Base-by-base conservation (phyloP, 2,888 invertebrate species). In the Oligia strigilis region DNA sequence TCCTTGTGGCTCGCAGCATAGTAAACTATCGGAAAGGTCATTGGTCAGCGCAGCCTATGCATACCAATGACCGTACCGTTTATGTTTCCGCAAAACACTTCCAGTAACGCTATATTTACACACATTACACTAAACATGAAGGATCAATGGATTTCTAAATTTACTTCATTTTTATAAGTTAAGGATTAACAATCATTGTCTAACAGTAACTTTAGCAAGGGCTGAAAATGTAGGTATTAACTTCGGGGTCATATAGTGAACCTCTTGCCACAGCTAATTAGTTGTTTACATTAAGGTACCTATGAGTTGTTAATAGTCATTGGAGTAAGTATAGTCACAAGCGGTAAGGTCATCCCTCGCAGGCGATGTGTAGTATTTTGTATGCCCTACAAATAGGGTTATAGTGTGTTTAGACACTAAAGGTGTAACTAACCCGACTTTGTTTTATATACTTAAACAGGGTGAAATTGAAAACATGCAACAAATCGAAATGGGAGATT, bases 51-150 rank as follows among this genome's bases (percentile, higher is more conserved):
- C 82, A 62, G 55, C 49, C 74, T 72, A 64, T 84, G 92, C 88
- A 92, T 92, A 83, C 76, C 84, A 91, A 92, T 91, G 84, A 89
- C 82, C 77, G 65, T 60, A 79, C 73, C 76, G 73, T 66, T 64
- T 49, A 66, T 62, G 83, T 89, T 92, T 92, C 91, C 91, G 92
- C 85, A 88, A 86, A 84, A 85, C 85, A 86, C 82, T 85, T 89
- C 88, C 84, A 89, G 58, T 70, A 52, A n/a, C 58, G 40, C 36
- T 64, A 14, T 19, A 40, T 8, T n/a, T n/a, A 55, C n/a, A 36
- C 49, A 49, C 40, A 46, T 49, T 17, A 67, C 60, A 36, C 23
- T n/a, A 19, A 62, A 52, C 5, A 29, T 43, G 17, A 55, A 58
- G 17, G 17, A 80, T 29, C 58, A 49, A 36, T n/a, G 17, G n/a